A percentile compares a stretch with the other conserved stretches of the same genome.
These are phyloP conservation scores for Pristionchus entomophagus DNA, from an alignment of 2,888 invertebrate genomes.

Conservation along the genomic window DNA sequence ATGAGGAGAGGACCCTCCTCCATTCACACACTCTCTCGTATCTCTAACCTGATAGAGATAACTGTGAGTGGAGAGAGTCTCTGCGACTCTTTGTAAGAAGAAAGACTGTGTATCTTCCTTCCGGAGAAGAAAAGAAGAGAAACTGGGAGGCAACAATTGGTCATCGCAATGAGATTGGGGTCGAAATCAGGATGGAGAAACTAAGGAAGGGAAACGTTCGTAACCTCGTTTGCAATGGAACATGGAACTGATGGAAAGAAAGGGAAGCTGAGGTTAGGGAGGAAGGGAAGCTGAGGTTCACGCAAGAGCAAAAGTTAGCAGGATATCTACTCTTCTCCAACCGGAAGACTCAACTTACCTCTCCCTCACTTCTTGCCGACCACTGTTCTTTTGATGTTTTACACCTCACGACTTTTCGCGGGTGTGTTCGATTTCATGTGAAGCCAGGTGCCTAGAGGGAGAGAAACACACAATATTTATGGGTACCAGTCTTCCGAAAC, in stretches of 20 bases:
- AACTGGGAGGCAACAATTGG: neutral
- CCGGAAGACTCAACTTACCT: conserved; percentile 22
- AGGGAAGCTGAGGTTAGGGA: neutral
- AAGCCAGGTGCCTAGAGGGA: neutral
- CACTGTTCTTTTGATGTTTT: conserved; percentile 15
- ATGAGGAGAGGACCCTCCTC: no score
- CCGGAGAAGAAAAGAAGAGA: neutral
- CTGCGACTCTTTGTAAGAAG: neutral
- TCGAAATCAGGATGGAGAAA: neutral
- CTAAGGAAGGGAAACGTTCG: conserved; percentile 14
- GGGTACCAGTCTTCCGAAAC: neutral
- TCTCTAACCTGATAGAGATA: neutral
- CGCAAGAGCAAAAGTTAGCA: neutral
- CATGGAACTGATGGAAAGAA: no score
- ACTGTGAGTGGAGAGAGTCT: neutral
- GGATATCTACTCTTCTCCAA: no score
- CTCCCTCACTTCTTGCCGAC: neutral
- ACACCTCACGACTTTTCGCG: neutral
- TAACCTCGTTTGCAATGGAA: conserved; percentile 16
- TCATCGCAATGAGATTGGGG: neutral
- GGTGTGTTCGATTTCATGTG: conserved; percentile 16
- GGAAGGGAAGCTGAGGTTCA: neutral
- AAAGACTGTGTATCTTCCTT: neutral
- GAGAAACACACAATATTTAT: neutral
- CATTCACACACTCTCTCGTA: neutral